Base-by-base conservation (phyloP, 2,888 invertebrate genomes). In the Platypus cylindrus region DNA sequence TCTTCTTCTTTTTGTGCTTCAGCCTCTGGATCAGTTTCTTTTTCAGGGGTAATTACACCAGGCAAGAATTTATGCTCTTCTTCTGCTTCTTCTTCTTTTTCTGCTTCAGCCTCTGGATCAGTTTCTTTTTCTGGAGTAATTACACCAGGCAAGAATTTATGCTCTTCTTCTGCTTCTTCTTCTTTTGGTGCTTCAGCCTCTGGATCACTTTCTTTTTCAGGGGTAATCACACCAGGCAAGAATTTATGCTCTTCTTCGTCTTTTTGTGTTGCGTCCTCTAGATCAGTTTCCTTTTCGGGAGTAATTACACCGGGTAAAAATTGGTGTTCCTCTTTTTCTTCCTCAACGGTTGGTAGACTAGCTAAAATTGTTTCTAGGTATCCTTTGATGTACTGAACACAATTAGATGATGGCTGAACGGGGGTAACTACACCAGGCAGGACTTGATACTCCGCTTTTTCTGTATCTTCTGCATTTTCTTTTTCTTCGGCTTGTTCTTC, bases 21-120 rank as follows among this genome's bases (percentile, higher is more conserved):
- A 13, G 4, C 32, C n/a, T 32, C 29, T 13, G 27, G 23, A 30
- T 27, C 17, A 11, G 27, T 3, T 25, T 17, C 37, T n/a, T 23
- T 16, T 12, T 23, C 17, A 3, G 14, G 15, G 8, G n/a, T n/a
- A n/a, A n/a, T n/a, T n/a, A n/a, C n/a, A n/a, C n/a, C n/a, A n/a
- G n/a, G n/a, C n/a, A n/a, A n/a, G n/a, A n/a, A n/a, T n/a, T n/a
- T n/a, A n/a, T n/a, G n/a, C n/a, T n/a, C n/a, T n/a, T n/a, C n/a
- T n/a, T 33, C 30, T 13, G 14, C 22, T 29, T 20, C 25, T 4
- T 17, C 16, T 12, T 17, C n/a, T 12, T 15, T 30, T 22, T 25
- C 15, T 15, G 30, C 33, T 11, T 25, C 17, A 13, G 4, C 32
- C n/a, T 32, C 29, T 13, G 27, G 23, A 30, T 27, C 17, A 11